Evolutionary conservation across 1,140 invertebrate genomes (phyloP), one percentile per base, ranked within the genome.

Genomic region (Phymastichus coffea): DNA sequence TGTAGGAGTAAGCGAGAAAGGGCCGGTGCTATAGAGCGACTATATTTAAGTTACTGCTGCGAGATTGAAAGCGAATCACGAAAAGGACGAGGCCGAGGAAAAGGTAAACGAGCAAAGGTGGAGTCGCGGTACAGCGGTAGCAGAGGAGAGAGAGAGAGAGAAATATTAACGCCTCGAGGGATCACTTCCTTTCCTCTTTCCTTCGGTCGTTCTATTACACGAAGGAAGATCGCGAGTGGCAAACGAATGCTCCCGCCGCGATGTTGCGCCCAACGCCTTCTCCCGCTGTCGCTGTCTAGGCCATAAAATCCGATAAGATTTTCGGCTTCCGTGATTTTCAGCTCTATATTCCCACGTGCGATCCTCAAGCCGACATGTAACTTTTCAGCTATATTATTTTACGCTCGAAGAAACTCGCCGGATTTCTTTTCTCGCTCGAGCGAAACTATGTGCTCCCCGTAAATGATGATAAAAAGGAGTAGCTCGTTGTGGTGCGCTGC

Each of bases 141-240:
- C 6, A 10, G n/a, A 25, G 38, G 22, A 38, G 48, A 51, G 53
- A 60, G 44, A 43, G n/a, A 63, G 28, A 33, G 22, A 57, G 46
- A 49, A 57, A 57, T 57, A 57, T 57, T 49, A 40, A 35, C 23
- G 26, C 37, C 37, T 15, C 19, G 22, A 15, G 46, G 46, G 44
- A 41, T 49, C 25, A 4, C 26, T 48, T 41, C 20, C 14, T 30
- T 38, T 41, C 22, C n/a, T n/a, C n/a, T n/a, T n/a, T n/a, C 28
- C 30, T 49, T 14, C 23, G 4, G 23, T 40, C 35, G 17, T 48
- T 48, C 35, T 57, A 49, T 57, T 49, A 33, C 37, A 49, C 25
- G 12, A 49, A 37, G 53, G 22, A 25, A 22, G n/a, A n/a, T n/a
- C 10, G 33, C 20, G 30, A 43, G 40, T 38, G n/a, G 37, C 49